These are phyloP conservation scores for Catocala sponsa DNA, from an alignment of 2,888 invertebrate genomes.

Conservation along the genomic window DNA sequence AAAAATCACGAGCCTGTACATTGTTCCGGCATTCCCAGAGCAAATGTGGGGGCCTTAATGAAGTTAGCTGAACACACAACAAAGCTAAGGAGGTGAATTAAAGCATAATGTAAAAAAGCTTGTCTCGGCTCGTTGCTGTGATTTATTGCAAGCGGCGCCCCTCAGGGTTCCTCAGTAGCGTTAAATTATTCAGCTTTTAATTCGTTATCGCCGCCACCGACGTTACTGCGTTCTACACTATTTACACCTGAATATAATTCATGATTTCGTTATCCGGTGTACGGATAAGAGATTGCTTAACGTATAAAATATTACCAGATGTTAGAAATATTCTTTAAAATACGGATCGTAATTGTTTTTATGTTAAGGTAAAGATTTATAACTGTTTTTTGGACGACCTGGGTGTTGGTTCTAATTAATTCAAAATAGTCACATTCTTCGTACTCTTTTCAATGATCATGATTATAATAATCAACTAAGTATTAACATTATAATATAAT, in stretches of 20 bases:
- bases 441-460: too few relatives aligned
- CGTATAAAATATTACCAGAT: constrained; percentile 40
- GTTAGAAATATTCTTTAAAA: background rate
- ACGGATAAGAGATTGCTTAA: constrained; percentile 42
- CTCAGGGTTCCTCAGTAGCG: constrained; percentile 69
- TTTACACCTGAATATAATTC: constrained; percentile 83
- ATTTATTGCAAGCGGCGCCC: constrained; percentile 79
- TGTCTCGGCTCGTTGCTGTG: constrained; percentile 79
- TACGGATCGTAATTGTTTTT: constrained; percentile 1
- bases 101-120: constrained; percentile 81
- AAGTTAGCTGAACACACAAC: constrained; percentile 75
- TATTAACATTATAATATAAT: too few relatives aligned
- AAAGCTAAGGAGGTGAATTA: constrained; percentile 79
- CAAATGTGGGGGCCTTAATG: constrained; percentile 67
- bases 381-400: too few relatives aligned
- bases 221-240: constrained; percentile 80
- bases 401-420: too few relatives aligned
- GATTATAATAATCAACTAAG: too few relatives aligned
- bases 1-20: constrained; percentile 69
- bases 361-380: too few relatives aligned
- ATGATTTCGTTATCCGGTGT: constrained; percentile 63
- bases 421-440: too few relatives aligned
- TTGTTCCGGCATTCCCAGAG: constrained; percentile 77
- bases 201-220: constrained; percentile 83
- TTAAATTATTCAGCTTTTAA: constrained; percentile 87